A percentile compares a stretch with the other conserved stretches of the same genome.
These are phyloP conservation scores for Geotrupes spiniger DNA, from an alignment of 2,888 invertebrate species.

Conservation along the genomic window DNA sequence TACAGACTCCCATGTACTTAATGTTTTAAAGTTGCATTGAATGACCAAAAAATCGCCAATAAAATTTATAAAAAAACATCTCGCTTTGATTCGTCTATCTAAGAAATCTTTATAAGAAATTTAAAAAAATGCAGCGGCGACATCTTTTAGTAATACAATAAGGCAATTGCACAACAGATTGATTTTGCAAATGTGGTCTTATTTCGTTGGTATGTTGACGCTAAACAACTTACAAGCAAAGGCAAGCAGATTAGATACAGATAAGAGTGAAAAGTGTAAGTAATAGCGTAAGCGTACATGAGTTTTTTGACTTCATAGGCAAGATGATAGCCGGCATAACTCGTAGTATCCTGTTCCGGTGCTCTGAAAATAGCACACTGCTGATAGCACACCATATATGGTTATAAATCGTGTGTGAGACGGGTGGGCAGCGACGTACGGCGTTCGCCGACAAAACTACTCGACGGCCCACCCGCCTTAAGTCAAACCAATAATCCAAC, in stretches of 20 bases:
- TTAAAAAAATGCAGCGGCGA: no score
- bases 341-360: slow-evolving; percentile 83
- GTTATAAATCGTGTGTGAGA: not conserved
- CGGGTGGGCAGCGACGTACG: no score
- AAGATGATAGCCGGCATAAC: slow-evolving; percentile 97
- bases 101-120: no score
- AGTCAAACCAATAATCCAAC: no score
- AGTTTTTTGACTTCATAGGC: slow-evolving; percentile 99
- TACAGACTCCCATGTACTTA: no score
- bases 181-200: not conserved
- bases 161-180: not conserved
- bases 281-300: slow-evolving; percentile 80
- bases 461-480: no score
- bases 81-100: no score
- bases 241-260: slow-evolving; percentile 21
- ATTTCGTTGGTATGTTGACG: slow-evolving; percentile 1
- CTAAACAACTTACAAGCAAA: slow-evolving; percentile 14
- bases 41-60: no score
- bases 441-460: no score
- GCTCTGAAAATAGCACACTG: slow-evolving; percentile 77
- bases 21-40: no score
- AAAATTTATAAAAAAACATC: no score
- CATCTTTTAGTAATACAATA: no score
- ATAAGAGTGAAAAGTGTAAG: slow-evolving; percentile 32
- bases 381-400: slow-evolving; percentile 47